Conservation (phyloP, 2,797 vertebrate species). For the Sphenopsis melanotis region DNA sequence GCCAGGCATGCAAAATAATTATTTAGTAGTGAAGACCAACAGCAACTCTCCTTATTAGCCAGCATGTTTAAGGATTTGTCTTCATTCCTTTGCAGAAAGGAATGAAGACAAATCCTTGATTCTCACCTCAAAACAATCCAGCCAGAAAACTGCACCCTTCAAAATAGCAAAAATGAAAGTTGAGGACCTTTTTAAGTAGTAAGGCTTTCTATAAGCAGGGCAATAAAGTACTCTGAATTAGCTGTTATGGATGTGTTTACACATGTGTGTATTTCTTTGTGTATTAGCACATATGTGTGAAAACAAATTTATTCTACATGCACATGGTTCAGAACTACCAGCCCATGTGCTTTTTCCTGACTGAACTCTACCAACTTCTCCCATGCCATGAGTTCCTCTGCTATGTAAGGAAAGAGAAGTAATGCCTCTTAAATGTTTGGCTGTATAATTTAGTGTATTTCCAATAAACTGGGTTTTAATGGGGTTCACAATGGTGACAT, state of each 20-base stretch:
- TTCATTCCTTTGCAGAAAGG: neutral
- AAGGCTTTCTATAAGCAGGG: neutral
- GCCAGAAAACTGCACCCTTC: neutral
- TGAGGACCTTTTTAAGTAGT: neutral
- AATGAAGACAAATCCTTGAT: neutral
- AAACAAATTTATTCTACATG: neutral
- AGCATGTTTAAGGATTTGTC: neutral
- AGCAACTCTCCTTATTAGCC: neutral
- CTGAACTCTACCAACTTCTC: neutral
- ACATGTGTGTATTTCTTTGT: neutral
- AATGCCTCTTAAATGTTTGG: neutral
- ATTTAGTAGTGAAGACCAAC: neutral
- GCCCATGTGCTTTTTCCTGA: neutral
- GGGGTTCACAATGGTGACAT: neutral
- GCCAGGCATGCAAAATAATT: neutral
- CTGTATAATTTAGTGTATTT: constrained; percentile 23
- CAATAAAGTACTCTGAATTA: neutral
- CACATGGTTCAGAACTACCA: neutral
- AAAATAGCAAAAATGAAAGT: neutral
- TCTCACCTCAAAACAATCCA: neutral
- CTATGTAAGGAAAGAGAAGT: neutral
- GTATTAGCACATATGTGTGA: neutral
- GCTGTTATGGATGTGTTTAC: neutral
- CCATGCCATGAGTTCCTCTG: neutral
- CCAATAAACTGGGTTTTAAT: constrained; percentile 11